Conservation (phyloP, 2,797 vertebrate species). For the Xenops minutus region DNA sequence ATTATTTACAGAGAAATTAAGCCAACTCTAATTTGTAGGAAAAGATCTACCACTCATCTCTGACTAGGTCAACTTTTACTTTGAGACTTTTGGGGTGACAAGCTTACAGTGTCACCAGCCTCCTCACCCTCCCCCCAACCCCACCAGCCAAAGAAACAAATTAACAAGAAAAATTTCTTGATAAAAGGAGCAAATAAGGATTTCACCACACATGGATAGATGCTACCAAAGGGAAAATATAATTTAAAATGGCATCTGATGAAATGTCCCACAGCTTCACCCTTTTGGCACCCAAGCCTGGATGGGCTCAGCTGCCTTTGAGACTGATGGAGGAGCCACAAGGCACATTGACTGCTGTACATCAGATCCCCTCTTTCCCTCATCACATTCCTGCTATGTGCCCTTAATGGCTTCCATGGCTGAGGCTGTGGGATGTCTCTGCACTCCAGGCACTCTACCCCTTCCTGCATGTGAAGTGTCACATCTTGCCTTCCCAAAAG, state of each 20-base stretch:
- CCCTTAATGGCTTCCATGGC: neutral
- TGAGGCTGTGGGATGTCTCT: neutral
- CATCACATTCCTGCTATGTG: neutral
- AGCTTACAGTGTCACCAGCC: neutral
- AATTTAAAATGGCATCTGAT: neutral
- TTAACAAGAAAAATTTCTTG: neutral
- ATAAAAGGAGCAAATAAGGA: neutral
- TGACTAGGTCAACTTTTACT: neutral
- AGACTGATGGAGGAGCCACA: neutral
- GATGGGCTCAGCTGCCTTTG: neutral
- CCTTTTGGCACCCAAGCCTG: neutral
- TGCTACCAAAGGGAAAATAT: neutral
- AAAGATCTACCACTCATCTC: neutral
- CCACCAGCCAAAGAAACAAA: neutral
- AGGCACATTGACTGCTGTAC: neutral
- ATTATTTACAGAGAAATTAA: neutral
- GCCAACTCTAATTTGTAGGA: neutral
- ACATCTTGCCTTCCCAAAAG: neutral
- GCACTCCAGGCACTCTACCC: neutral
- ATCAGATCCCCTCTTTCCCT: neutral
- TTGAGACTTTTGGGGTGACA: neutral
- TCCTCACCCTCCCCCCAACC: accelerated
- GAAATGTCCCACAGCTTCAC: neutral
- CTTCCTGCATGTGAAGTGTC: neutral
- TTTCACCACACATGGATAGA: neutral